Conservation (phyloP, 2,888 invertebrate genomes). For the Drosophila hamatofila region DNA sequence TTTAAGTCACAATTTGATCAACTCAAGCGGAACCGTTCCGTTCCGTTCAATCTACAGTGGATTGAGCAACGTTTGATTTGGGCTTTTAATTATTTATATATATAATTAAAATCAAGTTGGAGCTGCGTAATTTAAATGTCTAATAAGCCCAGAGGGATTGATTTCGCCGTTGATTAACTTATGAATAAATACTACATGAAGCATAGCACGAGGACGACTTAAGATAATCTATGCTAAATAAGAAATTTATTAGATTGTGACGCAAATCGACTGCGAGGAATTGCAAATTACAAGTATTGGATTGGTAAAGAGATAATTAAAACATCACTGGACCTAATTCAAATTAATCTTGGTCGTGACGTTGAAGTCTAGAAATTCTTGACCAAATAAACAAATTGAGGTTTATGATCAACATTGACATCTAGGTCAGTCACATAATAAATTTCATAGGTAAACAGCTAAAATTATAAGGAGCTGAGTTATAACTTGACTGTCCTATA, state of each 20-base stretch:
- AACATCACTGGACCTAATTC: background rate
- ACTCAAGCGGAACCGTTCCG: background rate
- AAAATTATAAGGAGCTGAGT: too few relatives aligned
- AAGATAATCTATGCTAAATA: background rate
- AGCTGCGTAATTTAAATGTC: background rate
- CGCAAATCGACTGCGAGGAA: background rate
- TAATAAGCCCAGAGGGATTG: background rate
- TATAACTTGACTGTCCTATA: too few relatives aligned
- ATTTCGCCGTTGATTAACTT: background rate
- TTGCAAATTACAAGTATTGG: background rate
- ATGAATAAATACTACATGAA: constrained; percentile 1
- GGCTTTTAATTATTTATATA: background rate
- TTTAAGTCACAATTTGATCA: background rate
- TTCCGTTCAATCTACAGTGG: background rate
- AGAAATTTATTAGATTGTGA: background rate
- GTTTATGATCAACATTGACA: background rate
- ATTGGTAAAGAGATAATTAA: background rate
- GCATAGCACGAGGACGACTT: constrained; percentile 1
- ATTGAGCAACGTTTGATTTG: background rate
- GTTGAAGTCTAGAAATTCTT: background rate
- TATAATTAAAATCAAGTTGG: background rate
- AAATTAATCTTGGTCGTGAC: background rate
- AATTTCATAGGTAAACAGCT: too few relatives aligned
- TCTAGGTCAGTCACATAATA: background rate
- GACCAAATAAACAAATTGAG: background rate